Conservation (phyloP, 1,140 invertebrate species). For the Drosophila mayri region DNA sequence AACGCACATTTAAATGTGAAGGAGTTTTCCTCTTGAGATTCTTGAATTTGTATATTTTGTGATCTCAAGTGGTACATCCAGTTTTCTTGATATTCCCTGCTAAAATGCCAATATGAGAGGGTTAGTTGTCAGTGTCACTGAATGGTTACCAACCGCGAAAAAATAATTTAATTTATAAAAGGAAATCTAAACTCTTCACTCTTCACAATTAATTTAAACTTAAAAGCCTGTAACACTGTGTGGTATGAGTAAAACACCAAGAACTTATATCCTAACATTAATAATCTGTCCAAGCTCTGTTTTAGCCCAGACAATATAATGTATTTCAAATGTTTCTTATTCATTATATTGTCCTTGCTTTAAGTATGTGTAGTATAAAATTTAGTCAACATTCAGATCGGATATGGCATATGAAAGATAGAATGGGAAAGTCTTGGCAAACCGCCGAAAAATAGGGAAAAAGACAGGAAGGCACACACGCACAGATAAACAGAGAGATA, state of each 20-base stretch:
- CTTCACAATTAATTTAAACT: neutral
- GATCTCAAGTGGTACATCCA: neutral
- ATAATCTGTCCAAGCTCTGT: neutral
- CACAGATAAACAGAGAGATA: slow-evolving; percentile 41
- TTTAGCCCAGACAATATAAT: neutral
- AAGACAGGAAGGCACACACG: slow-evolving; percentile 36
- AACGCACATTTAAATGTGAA: neutral
- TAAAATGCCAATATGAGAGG: slow-evolving; percentile 2
- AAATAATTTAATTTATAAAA: neutral
- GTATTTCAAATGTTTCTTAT: neutral
- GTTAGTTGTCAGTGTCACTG: neutral
- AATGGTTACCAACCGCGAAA: neutral
- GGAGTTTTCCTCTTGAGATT: neutral
- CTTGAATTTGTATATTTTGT: neutral
- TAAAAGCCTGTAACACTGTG: neutral
- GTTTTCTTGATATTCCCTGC: neutral
- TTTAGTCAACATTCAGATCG: neutral
- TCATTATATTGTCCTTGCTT: neutral
- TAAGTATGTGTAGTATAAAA: slow-evolving; percentile 4
- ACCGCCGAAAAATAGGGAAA: slow-evolving; percentile 3
- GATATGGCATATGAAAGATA: slow-evolving; percentile 23
- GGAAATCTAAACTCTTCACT: neutral
- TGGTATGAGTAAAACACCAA: neutral
- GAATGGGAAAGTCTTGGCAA: slow-evolving; percentile 5
- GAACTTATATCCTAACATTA: neutral